Percentiles rank a stretch among this genome's conserved stretches.
phyloP scores from a whole-genome alignment of 2,797 vertebrate genomes.

The Phaenicophaeus curvirostris region DNA sequence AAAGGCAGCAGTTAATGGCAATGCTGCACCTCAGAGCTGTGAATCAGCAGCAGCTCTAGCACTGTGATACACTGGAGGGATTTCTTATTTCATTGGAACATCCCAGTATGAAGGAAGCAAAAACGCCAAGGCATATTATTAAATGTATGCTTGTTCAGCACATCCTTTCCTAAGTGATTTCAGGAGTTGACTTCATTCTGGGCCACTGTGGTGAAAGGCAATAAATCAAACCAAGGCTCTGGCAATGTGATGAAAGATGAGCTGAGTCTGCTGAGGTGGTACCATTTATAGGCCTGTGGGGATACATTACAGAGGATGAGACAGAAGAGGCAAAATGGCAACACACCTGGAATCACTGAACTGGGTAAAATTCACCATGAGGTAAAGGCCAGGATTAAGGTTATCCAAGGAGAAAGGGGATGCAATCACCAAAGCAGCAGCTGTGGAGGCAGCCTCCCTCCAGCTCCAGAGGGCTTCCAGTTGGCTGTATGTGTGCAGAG shows the following conservation, averaged over 20 bases:
- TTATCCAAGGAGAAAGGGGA: not conserved
- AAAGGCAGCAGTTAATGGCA: slow-evolving; percentile 34
- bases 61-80: not conserved
- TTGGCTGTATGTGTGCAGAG: not conserved
- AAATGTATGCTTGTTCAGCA: slow-evolving; percentile 57
- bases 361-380: slow-evolving; percentile 5
- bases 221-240: slow-evolving; percentile 39
- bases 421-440: not conserved
- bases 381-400: slow-evolving; percentile 17
- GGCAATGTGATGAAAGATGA: slow-evolving; percentile 25
- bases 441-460: slow-evolving; percentile 25
- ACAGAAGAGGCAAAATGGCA: not conserved
- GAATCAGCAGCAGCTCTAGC: slow-evolving; percentile 37
- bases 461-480: slow-evolving; percentile 31
- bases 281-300: slow-evolving; percentile 45
- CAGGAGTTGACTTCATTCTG: slow-evolving; percentile 61
- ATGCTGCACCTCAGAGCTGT: not conserved
- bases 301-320: slow-evolving; percentile 2
- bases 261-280: slow-evolving; percentile 36
- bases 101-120: slow-evolving; percentile 22
- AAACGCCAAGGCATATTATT: slow-evolving; percentile 38
- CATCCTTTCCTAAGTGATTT: slow-evolving; percentile 48
- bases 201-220: slow-evolving; percentile 44
- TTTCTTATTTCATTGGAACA: slow-evolving; percentile 26
- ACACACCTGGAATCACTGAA: slow-evolving; percentile 24